phyloP scores from a whole-genome alignment of 2,888 invertebrate genomes.

The Hydraecia micacea region DNA sequence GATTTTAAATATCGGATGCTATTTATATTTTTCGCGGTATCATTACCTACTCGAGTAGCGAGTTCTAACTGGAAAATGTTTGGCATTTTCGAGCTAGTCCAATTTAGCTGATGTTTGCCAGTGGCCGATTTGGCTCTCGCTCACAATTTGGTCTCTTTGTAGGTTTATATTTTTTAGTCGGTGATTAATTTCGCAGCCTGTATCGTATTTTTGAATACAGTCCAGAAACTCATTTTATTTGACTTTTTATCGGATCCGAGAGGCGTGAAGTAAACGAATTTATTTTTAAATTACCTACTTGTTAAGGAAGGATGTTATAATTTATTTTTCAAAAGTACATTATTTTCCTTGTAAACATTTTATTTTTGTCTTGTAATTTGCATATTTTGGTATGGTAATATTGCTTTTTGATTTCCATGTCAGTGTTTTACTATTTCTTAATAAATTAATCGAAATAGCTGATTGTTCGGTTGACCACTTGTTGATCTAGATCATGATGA shows the following conservation, averaged over 20 bases:
- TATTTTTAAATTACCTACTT: slow-evolving; percentile 12
- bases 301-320: slow-evolving; percentile 15
- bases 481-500: slow-evolving; percentile 55
- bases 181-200: slow-evolving; percentile 45
- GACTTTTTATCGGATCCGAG: slow-evolving; percentile 22
- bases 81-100: slow-evolving; percentile 45
- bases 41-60: slow-evolving; percentile 39
- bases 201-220: slow-evolving; percentile 51
- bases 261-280: slow-evolving; percentile 28
- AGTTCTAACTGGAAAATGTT: slow-evolving; percentile 51
- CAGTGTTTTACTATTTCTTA: neutral
- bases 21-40: slow-evolving; percentile 28
- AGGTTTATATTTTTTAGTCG: slow-evolving; percentile 41
- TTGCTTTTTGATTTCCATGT: neutral
- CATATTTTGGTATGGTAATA: neutral
- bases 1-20: slow-evolving; percentile 28
- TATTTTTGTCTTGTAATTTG: neutral
- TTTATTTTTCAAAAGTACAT: slow-evolving; percentile 15
- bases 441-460: neutral
- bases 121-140: slow-evolving; percentile 60
- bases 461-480: slow-evolving; percentile 45
- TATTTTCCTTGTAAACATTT: neutral
- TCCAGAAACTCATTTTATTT: slow-evolving; percentile 43
- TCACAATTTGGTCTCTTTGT: slow-evolving; percentile 52
- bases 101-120: slow-evolving; percentile 62